Evolutionary conservation across 1,140 invertebrate genomes (phyloP).

Genomic region (Habropoda laboriosa): DNA sequence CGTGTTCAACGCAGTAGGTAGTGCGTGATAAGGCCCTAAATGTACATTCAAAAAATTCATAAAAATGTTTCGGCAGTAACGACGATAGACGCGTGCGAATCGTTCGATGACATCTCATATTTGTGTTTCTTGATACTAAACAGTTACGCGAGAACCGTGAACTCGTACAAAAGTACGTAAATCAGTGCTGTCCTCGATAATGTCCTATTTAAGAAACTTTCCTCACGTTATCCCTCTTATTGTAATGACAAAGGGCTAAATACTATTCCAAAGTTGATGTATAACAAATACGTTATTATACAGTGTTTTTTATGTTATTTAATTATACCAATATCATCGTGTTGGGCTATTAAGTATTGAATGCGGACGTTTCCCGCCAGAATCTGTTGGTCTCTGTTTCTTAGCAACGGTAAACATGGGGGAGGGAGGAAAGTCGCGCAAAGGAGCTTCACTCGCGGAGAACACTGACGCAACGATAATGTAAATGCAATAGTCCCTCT

Average conservation of each 20-base stretch:
- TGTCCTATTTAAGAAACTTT: not conserved
- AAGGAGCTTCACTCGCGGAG: not conserved
- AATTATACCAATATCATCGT: not conserved
- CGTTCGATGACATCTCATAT: not conserved
- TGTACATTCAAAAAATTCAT: slow-evolving; percentile 37
- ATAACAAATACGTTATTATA: too few relatives aligned
- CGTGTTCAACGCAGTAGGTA: slow-evolving; percentile 34
- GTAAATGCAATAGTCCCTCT: not conserved
- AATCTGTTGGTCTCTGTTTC: not conserved
- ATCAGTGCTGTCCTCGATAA: not conserved
- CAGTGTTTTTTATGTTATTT: not conserved
- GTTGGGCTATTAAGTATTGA: not conserved
- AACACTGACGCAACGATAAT: not conserved
- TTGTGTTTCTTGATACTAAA: not conserved
- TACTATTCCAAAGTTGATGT: not conserved
- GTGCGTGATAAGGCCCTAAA: slow-evolving; percentile 50
- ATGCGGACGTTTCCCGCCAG: not conserved
- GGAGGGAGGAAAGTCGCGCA: not conserved
- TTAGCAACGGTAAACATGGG: not conserved
- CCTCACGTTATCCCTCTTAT: not conserved
- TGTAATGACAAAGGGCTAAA: not conserved
- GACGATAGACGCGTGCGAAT: slow-evolving; percentile 42
- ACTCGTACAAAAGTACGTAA: too few relatives aligned
- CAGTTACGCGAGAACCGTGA: not conserved
- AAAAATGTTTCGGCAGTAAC: slow-evolving; percentile 50